Evolutionary conservation across 2,113 vertebrate species (phyloP).

Genomic region (Aleadryas rufinucha): DNA sequence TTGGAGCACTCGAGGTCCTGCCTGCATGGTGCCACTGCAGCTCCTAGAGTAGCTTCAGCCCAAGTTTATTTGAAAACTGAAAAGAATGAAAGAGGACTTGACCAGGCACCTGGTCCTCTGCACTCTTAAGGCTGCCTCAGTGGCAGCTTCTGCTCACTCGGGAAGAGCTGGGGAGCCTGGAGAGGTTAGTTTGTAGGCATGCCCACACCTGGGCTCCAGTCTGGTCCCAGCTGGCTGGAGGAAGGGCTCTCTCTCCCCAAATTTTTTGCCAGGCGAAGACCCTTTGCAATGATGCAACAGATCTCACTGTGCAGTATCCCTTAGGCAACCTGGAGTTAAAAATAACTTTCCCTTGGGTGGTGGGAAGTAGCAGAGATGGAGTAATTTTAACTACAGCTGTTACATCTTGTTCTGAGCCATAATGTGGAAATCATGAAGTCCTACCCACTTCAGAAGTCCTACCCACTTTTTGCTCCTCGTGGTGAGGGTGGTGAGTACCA

Average conservation of each 20-base stretch:
- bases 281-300: neutral
- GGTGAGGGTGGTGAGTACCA: neutral
- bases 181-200: neutral
- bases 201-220: neutral
- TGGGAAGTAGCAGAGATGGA: conserved; percentile 4
- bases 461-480: neutral
- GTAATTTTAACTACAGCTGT: conserved; percentile 40
- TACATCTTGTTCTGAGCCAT: conserved; percentile 21
- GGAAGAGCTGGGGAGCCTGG: neutral
- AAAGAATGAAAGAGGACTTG: neutral
- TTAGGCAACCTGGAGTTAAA: conserved; percentile 5
- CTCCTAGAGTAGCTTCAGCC: neutral
- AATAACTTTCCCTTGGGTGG: neutral
- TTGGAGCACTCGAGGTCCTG: neutral
- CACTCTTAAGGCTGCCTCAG: neutral
- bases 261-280: neutral
- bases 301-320: neutral
- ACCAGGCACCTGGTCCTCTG: neutral
- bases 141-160: neutral
- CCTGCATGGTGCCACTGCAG: fast-evolving
- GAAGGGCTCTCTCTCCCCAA: neutral
- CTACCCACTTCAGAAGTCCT: neutral
- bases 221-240: neutral
- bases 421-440: neutral
- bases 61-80: neutral